A percentile compares a stretch with the other conserved stretches of the same genome.
Conservation (phyloP, 92 coral and sea anemone genomes). For the Diadumene lineata region DNA sequence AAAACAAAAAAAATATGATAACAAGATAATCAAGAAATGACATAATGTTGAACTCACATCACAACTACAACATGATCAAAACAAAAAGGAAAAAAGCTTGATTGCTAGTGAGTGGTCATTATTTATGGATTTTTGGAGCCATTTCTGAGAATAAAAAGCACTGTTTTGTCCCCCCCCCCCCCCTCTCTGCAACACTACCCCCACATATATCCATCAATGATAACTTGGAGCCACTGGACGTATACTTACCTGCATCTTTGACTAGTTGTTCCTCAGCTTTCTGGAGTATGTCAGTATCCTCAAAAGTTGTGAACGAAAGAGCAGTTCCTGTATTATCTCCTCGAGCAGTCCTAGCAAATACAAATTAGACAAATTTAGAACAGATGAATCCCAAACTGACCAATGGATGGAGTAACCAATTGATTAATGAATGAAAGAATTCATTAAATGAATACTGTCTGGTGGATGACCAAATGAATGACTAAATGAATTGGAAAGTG, state of each 20-base stretch:
- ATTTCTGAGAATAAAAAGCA: too few relatives aligned
- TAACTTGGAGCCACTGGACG: too few relatives aligned
- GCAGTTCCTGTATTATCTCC: conserved; percentile 95
- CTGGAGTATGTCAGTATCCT: conserved; percentile 54
- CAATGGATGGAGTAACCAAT: background rate
- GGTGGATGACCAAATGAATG: background rate
- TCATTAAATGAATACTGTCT: background rate
- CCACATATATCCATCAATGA: too few relatives aligned
- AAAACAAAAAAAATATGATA: background rate
- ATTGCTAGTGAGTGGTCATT: too few relatives aligned
- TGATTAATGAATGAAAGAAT: background rate
- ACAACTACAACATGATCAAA: too few relatives aligned
- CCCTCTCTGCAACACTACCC: too few relatives aligned
- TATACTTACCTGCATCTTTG: conserved; percentile 54
- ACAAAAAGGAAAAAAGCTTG: too few relatives aligned
- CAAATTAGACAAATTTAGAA: background rate
- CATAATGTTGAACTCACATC: too few relatives aligned
- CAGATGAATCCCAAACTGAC: background rate
- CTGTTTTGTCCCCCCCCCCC: too few relatives aligned
- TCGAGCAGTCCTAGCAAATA: conserved; percentile 78
- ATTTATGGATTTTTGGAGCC: too few relatives aligned
- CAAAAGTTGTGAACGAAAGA: conserved; percentile 76
- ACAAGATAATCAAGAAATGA: background rate
- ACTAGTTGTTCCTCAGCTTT: conserved; percentile 74
- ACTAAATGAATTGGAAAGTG: background rate